Evolutionary conservation across 2,797 vertebrate species (phyloP).

Genomic region (Lagorchestes hirsutus): DNA sequence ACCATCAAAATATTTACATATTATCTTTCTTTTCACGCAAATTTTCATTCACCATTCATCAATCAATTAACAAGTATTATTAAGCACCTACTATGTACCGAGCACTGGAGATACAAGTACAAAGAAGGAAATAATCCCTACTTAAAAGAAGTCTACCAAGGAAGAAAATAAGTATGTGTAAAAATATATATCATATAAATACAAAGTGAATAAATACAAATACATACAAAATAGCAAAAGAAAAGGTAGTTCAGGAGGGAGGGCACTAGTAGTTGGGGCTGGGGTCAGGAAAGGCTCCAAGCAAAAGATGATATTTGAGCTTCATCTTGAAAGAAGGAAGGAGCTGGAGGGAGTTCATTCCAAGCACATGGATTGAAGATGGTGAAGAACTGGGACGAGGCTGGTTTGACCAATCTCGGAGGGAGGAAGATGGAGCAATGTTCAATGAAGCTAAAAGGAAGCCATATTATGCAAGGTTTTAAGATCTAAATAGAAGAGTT

Average conservation of each 20-base stretch:
- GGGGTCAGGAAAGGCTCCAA: neutral
- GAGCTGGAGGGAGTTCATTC: neutral
- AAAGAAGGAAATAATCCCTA: neutral
- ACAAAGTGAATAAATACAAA: neutral
- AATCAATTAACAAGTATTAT: neutral
- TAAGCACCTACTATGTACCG: neutral
- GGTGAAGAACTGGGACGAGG: neutral
- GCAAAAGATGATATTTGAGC: neutral
- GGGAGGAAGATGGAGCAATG: neutral
- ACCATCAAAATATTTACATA: neutral
- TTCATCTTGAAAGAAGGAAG: neutral
- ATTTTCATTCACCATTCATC: neutral
- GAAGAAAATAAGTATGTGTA: neutral
- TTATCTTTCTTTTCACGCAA: neutral
- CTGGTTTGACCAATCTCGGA: neutral
- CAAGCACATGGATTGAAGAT: neutral
- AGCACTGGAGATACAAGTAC: neutral
- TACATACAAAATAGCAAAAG: neutral
- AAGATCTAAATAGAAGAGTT: neutral
- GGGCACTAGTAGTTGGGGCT: neutral
- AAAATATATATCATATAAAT: neutral
- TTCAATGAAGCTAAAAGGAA: neutral
- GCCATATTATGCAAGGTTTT: neutral
- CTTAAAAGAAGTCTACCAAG: neutral
- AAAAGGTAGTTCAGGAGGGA: neutral